A percentile compares a stretch with the other conserved stretches of the same genome.
These are phyloP conservation scores for Ellobius talpinus DNA, from an alignment of 2,113 vertebrate genomes.

Conservation along the genomic window DNA sequence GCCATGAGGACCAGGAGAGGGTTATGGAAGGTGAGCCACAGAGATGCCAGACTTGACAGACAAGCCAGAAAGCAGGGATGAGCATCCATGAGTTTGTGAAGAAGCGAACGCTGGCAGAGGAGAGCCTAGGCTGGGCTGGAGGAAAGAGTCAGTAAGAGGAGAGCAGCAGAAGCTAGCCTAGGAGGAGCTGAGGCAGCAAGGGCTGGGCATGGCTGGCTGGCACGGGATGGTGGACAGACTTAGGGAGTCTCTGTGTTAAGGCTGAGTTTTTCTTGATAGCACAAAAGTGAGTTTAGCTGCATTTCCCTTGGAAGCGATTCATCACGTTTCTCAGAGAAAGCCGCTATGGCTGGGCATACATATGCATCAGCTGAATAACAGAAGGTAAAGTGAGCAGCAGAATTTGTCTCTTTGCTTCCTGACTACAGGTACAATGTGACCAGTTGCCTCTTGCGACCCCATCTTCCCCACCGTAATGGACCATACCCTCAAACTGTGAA, in stretches of 20 bases:
- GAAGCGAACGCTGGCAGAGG: background rate
- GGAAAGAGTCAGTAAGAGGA: background rate
- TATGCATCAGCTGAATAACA: background rate
- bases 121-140: background rate
- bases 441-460: background rate
- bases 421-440: background rate
- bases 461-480: background rate
- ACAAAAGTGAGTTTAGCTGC: background rate
- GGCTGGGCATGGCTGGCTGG: background rate
- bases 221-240: background rate
- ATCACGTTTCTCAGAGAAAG: background rate
- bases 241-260: background rate
- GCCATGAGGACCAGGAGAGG: background rate
- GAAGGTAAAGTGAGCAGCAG: no score
- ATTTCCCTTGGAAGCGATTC: background rate
- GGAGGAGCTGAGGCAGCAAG: background rate
- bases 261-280: background rate
- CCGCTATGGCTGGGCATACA: background rate
- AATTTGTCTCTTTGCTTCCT: background rate
- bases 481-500: background rate
- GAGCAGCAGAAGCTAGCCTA: background rate
- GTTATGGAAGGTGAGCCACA: background rate
- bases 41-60: slow-evolving; percentile 17
- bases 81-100: background rate
- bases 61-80: slow-evolving; percentile 31